Evolutionary conservation across 2,888 invertebrate genomes (phyloP), one percentile per base, ranked within the genome.

Genomic region (Tetragnatha montana): DNA sequence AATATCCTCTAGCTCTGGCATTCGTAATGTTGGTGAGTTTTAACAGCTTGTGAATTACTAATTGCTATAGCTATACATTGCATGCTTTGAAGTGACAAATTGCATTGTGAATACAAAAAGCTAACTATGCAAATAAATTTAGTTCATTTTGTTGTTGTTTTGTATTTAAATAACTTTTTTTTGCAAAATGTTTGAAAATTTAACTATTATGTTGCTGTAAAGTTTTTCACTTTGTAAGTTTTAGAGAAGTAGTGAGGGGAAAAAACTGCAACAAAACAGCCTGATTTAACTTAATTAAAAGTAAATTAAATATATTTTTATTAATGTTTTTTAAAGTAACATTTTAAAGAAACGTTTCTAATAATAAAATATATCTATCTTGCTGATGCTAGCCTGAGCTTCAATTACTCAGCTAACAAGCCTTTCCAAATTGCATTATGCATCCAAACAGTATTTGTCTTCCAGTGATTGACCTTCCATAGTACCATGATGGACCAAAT

Each of bases 1-100:
- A 92, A 97, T 97, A 93, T 97, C 97, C 93, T 96, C 96, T 90
- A 93, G 94, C 91, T 92, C 92, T 73, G 92, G 91, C 78, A 78
- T 91, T 88, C 73, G 91, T 82, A 90, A 90, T 87, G 78, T 84
- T 73, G 90, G 90, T 90, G 83, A 87, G 90, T 90, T 73, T 19
- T 50, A 60, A 22, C 76, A 85, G 83, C 82, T 81, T 81, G 22
- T 79, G 79, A 75, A 74, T 81, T 69, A 87, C 82, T 82, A 82
- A 82, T 22, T 60, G 74, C 21, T 7, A n/a, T n/a, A 60, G 21
- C 60, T 80, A 22, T 19, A 49, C 76, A 68, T 2, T 80, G 88
- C 88, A 88, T 88, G 84, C 49, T 60, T 70, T 22, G 17, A 17
- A 60, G 12, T 60, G 12, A 3, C 17, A 60, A 60, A 60, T 49